Conservation (phyloP, 2,888 invertebrate species). For the Polymixis lichenea region DNA sequence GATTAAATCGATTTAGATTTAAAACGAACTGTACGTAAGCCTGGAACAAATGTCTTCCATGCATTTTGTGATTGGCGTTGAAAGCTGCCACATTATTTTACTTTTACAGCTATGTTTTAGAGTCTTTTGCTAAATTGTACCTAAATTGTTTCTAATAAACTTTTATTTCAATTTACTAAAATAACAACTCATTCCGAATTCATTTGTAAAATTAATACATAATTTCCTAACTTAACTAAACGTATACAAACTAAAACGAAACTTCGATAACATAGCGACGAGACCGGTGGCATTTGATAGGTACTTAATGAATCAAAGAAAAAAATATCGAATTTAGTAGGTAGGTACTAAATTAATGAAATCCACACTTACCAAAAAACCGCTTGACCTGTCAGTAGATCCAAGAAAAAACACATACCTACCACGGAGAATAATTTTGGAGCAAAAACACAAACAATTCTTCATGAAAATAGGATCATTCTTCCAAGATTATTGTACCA, state of each 20-base stretch:
- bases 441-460: conserved; percentile 6
- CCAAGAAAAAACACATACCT: not conserved
- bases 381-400: not conserved
- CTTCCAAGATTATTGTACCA: conserved; percentile 14
- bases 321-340: too few species aligned
- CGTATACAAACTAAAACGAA: not conserved
- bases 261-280: not conserved
- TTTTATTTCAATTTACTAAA: not conserved
- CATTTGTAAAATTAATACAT: not conserved
- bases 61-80: too few species aligned
- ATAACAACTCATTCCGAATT: not conserved
- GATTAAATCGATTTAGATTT: not conserved
- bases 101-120: too few species aligned
- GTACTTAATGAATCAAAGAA: too few species aligned
- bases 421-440: not conserved
- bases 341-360: not conserved
- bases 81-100: too few species aligned
- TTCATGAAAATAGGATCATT: conserved; percentile 29
- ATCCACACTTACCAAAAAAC: not conserved
- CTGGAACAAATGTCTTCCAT: too few species aligned
- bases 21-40: not conserved
- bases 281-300: not conserved
- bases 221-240: not conserved
- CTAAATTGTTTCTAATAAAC: too few species aligned
- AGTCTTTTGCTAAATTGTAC: too few species aligned